Evolutionary conservation across 2,888 invertebrate species (phyloP), one percentile per base, ranked within the genome.

Genomic region (Pyrrhia umbra): DNA sequence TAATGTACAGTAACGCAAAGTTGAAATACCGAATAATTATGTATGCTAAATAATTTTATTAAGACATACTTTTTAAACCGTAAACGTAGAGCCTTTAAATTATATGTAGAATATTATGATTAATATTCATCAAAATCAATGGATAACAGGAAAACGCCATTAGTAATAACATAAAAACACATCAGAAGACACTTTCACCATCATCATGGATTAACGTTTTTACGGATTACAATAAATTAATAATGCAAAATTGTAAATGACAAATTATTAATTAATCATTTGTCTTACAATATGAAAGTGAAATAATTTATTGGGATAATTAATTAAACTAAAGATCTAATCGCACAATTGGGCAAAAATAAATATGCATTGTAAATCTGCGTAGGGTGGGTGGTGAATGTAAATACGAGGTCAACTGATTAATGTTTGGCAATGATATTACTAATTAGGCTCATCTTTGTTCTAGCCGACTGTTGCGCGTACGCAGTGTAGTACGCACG

Each of bases 361-460:
- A 20, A 57, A 47, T 40, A 47, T 37, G 25, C 15, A 50, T 54
- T 1, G 8, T 37, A 15, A 45, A 27, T 20, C 43, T 77, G 58
- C 52, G 60, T 72, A 75, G 78, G 59, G 73, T 68, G 62, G 42
- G 16, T 2, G 30, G 69, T 67, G 66, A 79, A 62, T 60, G 66
- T 62, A 39, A 13, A 8, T 27, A 34, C 56, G 61, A 77, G 72
- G 67, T 64, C 60, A 68, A 62, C 68, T 88, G 83, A 88, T 87
- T 86, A 82, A 85, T 82, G 78, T 72, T 60, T 58, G 50, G 46
- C 21, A 60, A 76, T 46, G 54, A 50, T 60, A 75, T 75, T 64
- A 63, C 79, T 87, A 88, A 88, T 88, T 86, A 83, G 73, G 56
- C 43, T 34, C 46, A 61, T 72, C 87, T 88, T 87, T 88, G 84